These are phyloP conservation scores for Ormyrus labotus DNA, from an alignment of 2,888 invertebrate species.

Conservation along the genomic window DNA sequence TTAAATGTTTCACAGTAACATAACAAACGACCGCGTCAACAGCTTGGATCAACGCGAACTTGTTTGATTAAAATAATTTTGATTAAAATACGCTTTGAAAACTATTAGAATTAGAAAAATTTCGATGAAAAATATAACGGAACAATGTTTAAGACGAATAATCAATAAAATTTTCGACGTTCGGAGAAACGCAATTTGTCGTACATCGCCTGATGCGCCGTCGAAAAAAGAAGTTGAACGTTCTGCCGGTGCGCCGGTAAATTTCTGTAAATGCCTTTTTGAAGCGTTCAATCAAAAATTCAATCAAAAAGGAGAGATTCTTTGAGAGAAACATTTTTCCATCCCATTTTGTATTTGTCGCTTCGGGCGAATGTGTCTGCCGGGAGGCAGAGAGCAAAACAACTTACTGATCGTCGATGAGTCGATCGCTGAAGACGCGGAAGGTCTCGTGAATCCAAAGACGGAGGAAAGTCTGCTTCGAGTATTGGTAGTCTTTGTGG, in stretches of 20 bases:
- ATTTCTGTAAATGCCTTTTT: slow-evolving; percentile 8
- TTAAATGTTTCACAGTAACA: too few relatives aligned
- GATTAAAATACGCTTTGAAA: too few relatives aligned
- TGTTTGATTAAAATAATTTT: too few relatives aligned
- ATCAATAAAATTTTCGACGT: not conserved
- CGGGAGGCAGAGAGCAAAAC: slow-evolving; percentile 26
- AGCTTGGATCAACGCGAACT: too few relatives aligned
- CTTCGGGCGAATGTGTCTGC: not conserved
- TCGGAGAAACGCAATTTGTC: not conserved
- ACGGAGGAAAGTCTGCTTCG: slow-evolving; percentile 83
- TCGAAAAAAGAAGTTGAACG: not conserved
- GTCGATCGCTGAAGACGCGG: slow-evolving; percentile 89
- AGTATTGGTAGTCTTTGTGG: slow-evolving; percentile 86
- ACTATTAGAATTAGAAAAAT: too few relatives aligned
- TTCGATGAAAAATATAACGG: too few relatives aligned
- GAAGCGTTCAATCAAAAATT: slow-evolving; percentile 14
- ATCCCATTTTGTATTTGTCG: slow-evolving; percentile 8
- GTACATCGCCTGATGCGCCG: not conserved
- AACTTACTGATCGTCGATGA: slow-evolving; percentile 85
- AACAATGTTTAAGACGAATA: too few relatives aligned
- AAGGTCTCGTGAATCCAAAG: slow-evolving; percentile 93
- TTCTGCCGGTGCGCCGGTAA: not conserved
- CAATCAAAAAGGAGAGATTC: not conserved
- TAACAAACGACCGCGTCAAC: too few relatives aligned
- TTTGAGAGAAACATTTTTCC: slow-evolving; percentile 11